Evolutionary conservation across 2,797 vertebrate species (phyloP), one percentile per base, ranked within the genome.

Genomic region (Acomys russatus): DNA sequence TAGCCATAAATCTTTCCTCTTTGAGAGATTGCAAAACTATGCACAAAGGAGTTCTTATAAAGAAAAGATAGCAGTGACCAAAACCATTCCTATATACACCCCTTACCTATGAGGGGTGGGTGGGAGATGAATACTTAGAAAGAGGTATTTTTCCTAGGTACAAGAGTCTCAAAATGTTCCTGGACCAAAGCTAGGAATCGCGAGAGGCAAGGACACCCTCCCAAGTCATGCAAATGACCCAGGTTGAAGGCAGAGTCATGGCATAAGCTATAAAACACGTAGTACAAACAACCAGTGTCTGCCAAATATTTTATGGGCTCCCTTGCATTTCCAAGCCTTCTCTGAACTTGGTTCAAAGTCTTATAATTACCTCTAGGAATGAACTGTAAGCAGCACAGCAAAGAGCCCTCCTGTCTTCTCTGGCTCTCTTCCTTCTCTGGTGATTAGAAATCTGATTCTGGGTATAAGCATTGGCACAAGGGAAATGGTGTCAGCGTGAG

Each of bases 371-470:
- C 3, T 68, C 63, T 77, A 6, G 25, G 38, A 30, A 61, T 82
- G 49, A 94, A 90, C n/a, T 84, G 3, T 71, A 80, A 66, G 73
- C 33, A 17, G 54, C 51, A 87, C 8, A 38, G 30, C 68, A 59
- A 22, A 20, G 9, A 44, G n/a, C 4, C 11, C 64, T 79, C 92
- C 0, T 86, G 51, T 28, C 35, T 82, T 56, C 68, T 77, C 44
- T 9, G 68, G 10, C 18, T 91, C 51, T 44, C 51, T 44, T 80
- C 28, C 71, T 71, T 76, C 33, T 2, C 44, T 70, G 22, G 14
- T 59, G 11, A 51, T 28, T 66, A 76, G 35, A 92, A 88, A 83
- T 70, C 71, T 77, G 54, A 89, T 90, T 91, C 35, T 59, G 54
- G 44, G 76, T 30, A 73, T 49, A 33, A 80, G 10, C 23, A 25